Evolutionary conservation across 2,888 invertebrate genomes (phyloP), one percentile per base, ranked within the genome.

Genomic region (Scotopteryx bipunctaria): DNA sequence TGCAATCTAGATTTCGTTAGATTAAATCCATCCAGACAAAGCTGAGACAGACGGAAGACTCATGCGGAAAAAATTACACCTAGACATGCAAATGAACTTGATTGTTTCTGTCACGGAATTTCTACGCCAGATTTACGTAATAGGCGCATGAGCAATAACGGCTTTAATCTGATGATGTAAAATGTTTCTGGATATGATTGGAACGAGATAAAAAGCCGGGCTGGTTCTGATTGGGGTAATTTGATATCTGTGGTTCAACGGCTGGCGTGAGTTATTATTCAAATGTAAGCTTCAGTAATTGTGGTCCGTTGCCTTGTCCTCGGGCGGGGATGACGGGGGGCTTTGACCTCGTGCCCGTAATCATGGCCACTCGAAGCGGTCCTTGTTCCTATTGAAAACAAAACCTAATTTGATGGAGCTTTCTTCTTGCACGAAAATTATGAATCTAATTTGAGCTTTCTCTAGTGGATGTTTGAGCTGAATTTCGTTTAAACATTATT

Each of bases 341-440:
- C 78, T 74, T 81, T 83, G 83, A 83, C 79, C 83, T 66, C 71
- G 52, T 68, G 69, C 64, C 71, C 68, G 72, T 75, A 80, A 82
- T 83, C 76, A 78, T 67, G 73, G 71, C 63, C 68, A 66, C 46
- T 57, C 45, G 21, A 8, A 33, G 13, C 43, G 47, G 44, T 35
- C 43, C 46, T 43, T 45, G 19, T 38, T 48, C 41, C 44, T 42
- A 45, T 48, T 48, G 47, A 41, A 36, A 58, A 56, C 54, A 27
- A 35, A 15, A 31, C 21, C 42, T 29, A 33, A 31, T 37, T 31
- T 45, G 27, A 42, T 17, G 21, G 15, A 23, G 40, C 40, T 40
- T 25, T 40, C 32, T 46, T 37, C 32, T 36, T 17, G 29, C 41
- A 38, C 38, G 15, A 14, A 41, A 40, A 40, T 40, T 44, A 42